phyloP scores from a whole-genome alignment of 2,797 vertebrate genomes.

The Myotis pilosus region DNA sequence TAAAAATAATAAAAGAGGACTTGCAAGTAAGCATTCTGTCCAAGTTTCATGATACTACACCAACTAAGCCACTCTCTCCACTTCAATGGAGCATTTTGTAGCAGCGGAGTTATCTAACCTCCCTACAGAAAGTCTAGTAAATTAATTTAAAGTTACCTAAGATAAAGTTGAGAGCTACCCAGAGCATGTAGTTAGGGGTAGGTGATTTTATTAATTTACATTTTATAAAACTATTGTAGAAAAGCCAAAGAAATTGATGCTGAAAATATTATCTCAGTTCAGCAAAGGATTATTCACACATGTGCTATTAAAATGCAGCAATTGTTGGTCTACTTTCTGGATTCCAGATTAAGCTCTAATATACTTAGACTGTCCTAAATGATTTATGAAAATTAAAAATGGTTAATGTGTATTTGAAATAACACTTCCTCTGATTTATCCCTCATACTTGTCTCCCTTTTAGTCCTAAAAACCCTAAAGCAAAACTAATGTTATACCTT shows the following conservation, averaged over 20 bases:
- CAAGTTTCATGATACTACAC: neutral
- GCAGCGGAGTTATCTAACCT: neutral
- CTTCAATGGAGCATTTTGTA: neutral
- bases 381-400: conserved; percentile 71
- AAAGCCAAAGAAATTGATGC: neutral
- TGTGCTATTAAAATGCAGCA: conserved; percentile 30
- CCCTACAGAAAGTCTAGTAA: neutral
- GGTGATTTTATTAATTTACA: neutral
- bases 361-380: conserved; percentile 17
- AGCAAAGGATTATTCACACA: conserved; percentile 20
- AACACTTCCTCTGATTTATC: conserved; percentile 61
- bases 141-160: neutral
- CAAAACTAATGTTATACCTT: conserved; percentile 27
- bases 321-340: conserved; percentile 38
- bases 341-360: conserved; percentile 61
- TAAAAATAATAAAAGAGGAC: neutral
- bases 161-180: neutral
- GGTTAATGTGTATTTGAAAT: conserved; percentile 63
- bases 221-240: conserved; percentile 20
- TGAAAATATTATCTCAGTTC: conserved; percentile 22
- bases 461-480: neutral
- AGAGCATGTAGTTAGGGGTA: neutral
- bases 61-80: neutral
- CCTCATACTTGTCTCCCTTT: conserved; percentile 25
- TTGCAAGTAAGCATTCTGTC: neutral